These are phyloP conservation scores for Astatoreochromis straeleni DNA, from an alignment of 2,113 vertebrate species.

Conservation along the genomic window DNA sequence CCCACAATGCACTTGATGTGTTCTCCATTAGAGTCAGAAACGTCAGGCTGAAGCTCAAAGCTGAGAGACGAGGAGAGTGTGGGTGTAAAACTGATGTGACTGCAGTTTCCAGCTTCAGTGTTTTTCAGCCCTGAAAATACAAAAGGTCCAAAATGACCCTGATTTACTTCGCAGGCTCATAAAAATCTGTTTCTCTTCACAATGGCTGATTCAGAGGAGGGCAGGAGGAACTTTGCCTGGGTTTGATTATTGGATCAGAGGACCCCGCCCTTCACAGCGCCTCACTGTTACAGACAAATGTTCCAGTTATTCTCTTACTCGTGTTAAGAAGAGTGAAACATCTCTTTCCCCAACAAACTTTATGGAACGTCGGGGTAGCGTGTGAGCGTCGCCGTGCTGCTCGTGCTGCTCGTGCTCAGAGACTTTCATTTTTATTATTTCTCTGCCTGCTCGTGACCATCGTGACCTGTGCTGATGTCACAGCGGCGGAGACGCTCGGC, in stretches of 20 bases:
- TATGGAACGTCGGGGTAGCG: fast-evolving
- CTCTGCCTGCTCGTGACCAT: fast-evolving
- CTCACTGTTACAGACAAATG: not conserved
- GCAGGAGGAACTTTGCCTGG: not conserved
- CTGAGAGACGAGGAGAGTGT: not conserved
- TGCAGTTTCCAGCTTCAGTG: not conserved
- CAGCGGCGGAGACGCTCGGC: not conserved
- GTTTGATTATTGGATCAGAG: not conserved
- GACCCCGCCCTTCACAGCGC: not conserved
- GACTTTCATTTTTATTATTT: not conserved
- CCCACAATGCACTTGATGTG: not conserved
- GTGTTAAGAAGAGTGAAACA: not conserved
- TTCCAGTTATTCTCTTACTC: fast-evolving
- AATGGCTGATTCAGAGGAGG: not conserved
- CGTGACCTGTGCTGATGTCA: not conserved
- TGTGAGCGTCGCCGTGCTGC: not conserved
- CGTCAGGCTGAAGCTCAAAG: fast-evolving
- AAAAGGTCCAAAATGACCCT: not conserved
- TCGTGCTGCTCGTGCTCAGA: fast-evolving
- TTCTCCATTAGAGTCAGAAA: not conserved
- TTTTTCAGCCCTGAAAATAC: not conserved
- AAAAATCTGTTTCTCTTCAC: not conserved
- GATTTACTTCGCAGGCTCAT: not conserved
- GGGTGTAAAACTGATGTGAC: fast-evolving
- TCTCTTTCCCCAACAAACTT: fast-evolving